Evolutionary conservation across 92 coral and sea anemone genomes (phyloP).

Genomic region (Epizoanthus illoricatus): DNA sequence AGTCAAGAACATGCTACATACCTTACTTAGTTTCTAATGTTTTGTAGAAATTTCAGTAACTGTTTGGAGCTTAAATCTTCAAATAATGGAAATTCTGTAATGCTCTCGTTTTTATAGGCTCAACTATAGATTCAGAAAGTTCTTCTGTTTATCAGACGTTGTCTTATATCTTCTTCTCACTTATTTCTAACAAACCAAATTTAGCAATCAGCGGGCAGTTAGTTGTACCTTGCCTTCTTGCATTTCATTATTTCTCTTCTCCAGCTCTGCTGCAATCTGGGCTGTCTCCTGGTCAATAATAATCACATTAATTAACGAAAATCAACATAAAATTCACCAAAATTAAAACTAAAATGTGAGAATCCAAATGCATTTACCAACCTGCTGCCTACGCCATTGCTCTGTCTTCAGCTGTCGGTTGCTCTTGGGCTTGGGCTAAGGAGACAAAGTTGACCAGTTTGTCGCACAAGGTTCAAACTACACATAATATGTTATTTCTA

Average conservation of each 20-base stretch:
- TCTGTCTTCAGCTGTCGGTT: constrained; percentile 66
- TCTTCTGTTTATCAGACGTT: too few relatives aligned
- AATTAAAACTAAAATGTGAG: background rate
- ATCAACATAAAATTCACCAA: background rate
- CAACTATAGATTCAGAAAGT: too few relatives aligned
- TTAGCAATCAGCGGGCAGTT: background rate
- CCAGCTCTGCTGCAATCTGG: constrained; percentile 63
- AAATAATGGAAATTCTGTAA: too few relatives aligned
- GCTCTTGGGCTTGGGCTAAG: constrained; percentile 64
- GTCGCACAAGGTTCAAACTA: too few relatives aligned
- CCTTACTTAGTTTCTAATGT: too few relatives aligned
- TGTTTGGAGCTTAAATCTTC: too few relatives aligned
- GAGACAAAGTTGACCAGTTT: background rate
- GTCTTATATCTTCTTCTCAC: background rate
- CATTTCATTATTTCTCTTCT: constrained; percentile 39
- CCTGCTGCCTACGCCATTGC: constrained; percentile 76
- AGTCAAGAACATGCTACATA: too few relatives aligned
- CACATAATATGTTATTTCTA: too few relatives aligned
- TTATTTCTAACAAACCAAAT: background rate
- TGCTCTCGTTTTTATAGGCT: too few relatives aligned
- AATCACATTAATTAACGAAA: background rate
- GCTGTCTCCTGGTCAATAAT: constrained; percentile 56
- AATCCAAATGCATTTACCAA: background rate
- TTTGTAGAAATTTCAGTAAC: too few relatives aligned
- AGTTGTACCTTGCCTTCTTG: constrained; percentile 33